A percentile compares a stretch with the other conserved stretches of the same genome.
Conservation (phyloP, 1,140 invertebrate genomes). For the Neelides sp. region DNA sequence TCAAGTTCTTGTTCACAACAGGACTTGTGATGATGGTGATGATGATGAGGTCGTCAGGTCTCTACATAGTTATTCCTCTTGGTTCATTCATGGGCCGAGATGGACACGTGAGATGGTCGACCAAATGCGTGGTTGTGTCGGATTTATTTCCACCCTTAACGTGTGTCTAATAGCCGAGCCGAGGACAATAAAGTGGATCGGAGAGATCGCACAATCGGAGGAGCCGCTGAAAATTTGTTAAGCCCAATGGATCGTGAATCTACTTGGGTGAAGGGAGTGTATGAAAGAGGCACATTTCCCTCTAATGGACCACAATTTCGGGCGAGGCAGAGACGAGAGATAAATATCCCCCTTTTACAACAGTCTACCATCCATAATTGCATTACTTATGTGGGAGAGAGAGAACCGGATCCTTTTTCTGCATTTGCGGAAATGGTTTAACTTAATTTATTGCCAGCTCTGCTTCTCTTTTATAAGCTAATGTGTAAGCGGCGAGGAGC, state of each 20-base stretch:
- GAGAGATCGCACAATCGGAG: slow-evolving; percentile 16
- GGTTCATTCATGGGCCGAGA: background rate
- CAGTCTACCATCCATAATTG: slow-evolving; percentile 24
- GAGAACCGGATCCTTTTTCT: slow-evolving; percentile 21
- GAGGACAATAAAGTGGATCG: slow-evolving; percentile 26
- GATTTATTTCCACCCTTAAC: background rate
- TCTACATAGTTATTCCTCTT: too few species aligned
- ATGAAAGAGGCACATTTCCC: slow-evolving; percentile 18
- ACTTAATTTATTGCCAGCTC: slow-evolving; percentile 31
- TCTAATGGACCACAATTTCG: slow-evolving; percentile 27
- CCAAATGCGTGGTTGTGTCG: background rate
- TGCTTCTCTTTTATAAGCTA: too few species aligned
- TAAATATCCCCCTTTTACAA: slow-evolving; percentile 27
- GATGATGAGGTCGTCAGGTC: background rate
- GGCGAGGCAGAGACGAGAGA: slow-evolving; percentile 10
- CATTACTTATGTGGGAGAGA: slow-evolving; percentile 21
- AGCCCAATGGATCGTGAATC: slow-evolving; percentile 30
- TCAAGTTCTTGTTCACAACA: background rate
- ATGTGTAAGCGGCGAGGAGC: too few species aligned
- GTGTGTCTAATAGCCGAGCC: slow-evolving; percentile 23
- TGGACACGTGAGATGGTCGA: slow-evolving; percentile 5
- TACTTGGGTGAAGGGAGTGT: slow-evolving; percentile 10
- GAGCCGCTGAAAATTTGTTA: slow-evolving; percentile 29
- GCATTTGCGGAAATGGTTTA: slow-evolving; percentile 29
- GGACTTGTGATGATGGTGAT: background rate